Conservation (phyloP, 2,113 vertebrate genomes). For the Cochlearius cochlearius region DNA sequence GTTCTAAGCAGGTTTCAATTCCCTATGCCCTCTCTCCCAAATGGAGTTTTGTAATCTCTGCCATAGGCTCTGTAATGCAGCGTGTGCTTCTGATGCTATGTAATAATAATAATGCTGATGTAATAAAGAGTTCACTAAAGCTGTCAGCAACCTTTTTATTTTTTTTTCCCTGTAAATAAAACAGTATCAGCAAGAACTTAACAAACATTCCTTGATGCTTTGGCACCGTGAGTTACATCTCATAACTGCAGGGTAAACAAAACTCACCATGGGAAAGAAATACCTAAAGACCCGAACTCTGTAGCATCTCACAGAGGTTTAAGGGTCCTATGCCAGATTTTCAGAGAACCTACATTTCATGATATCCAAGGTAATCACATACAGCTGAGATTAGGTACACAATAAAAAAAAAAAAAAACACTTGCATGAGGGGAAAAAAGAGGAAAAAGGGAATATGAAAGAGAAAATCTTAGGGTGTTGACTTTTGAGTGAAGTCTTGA, state of each 20-base stretch:
- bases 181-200: background rate
- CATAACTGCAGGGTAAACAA: background rate
- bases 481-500: background rate
- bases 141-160: background rate
- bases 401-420: background rate
- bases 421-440: background rate
- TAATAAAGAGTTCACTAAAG: background rate
- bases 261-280: background rate
- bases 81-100: accelerated
- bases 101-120: too few species aligned
- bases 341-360: background rate
- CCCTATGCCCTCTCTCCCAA: background rate
- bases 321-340: background rate
- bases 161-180: background rate
- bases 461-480: background rate
- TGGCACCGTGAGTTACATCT: background rate
- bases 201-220: background rate
- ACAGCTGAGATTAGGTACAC: background rate
- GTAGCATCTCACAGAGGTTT: background rate
- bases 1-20: background rate
- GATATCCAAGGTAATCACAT: background rate
- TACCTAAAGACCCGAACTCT: background rate
- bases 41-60: background rate
- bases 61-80: background rate
- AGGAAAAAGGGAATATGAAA: background rate